phyloP scores from a whole-genome alignment of 2,888 invertebrate genomes.

The Drosophila algonquin region DNA sequence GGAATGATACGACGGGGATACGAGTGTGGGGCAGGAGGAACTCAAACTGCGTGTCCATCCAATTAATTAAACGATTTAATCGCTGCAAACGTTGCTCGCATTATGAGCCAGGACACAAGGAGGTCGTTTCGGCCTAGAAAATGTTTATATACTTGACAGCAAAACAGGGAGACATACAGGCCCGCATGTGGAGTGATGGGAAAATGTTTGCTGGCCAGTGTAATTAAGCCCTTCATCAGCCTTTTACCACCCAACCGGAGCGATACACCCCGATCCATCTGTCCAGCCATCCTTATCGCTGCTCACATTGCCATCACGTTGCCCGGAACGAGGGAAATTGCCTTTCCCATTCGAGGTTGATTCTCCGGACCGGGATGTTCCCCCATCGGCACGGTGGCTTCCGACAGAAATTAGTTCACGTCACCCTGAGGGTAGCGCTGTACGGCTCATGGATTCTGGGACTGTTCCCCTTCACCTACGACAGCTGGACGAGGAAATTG shows the following conservation, averaged over 20 bases:
- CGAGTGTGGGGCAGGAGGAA: conserved; percentile 11
- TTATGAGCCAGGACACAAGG: conserved; percentile 27
- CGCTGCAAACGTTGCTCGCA: conserved; percentile 38
- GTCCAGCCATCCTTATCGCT: conserved; percentile 26
- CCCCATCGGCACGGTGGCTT: conserved; percentile 16
- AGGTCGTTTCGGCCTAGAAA: background rate
- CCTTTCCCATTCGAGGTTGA: conserved; percentile 29
- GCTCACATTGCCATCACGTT: conserved; percentile 10
- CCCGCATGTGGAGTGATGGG: background rate
- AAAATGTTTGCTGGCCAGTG: conserved; percentile 6
- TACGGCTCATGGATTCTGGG: conserved; percentile 41
- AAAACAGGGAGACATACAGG: background rate
- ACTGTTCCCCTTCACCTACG: conserved; percentile 36
- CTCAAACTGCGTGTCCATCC: conserved; percentile 35
- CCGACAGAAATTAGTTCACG: conserved; percentile 21
- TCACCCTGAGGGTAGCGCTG: conserved; percentile 23
- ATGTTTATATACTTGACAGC: conserved; percentile 1
- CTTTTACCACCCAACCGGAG: conserved; percentile 13
- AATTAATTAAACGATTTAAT: conserved; percentile 50
- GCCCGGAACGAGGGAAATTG: conserved; percentile 5
- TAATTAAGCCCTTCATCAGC: conserved; percentile 35
- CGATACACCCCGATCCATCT: conserved; percentile 3
- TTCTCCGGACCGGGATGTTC: conserved; percentile 29
- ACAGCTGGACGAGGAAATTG: conserved; percentile 36
- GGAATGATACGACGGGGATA: conserved; percentile 4